Conservation (phyloP, 2,113 vertebrate species). For the Spea bombifrons region DNA sequence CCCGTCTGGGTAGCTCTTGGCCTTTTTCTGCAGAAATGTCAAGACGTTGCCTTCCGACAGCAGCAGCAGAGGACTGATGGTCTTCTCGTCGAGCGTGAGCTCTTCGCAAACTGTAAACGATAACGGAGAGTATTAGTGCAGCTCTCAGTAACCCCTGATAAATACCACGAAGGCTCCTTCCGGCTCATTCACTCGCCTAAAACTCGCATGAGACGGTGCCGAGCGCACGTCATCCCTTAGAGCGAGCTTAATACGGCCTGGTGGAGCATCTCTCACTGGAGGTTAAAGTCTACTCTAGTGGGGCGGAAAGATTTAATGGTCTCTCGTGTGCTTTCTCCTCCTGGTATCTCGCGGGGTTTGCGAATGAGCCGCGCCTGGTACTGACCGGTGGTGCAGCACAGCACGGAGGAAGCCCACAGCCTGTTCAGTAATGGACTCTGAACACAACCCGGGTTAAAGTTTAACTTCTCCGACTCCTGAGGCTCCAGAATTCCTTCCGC, state of each 20-base stretch:
- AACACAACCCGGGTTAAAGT: conserved; percentile 73
- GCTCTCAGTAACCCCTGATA: not conserved
- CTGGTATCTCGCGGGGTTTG: too few relatives aligned
- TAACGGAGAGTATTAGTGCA: conserved; percentile 9
- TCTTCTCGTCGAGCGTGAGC: conserved; percentile 76
- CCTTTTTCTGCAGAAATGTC: conserved; percentile 76
- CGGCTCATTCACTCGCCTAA: too few relatives aligned
- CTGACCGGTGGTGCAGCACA: conserved; percentile 79
- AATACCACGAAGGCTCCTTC: too few relatives aligned
- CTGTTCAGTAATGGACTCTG: conserved; percentile 81
- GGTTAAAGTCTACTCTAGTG: too few relatives aligned
- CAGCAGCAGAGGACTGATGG: conserved; percentile 76
- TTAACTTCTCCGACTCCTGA: conserved; percentile 82
- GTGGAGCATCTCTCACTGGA: too few relatives aligned
- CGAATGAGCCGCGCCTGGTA: not conserved
- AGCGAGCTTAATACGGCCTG: too few relatives aligned
- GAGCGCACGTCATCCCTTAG: too few relatives aligned
- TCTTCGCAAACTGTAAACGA: conserved; percentile 59
- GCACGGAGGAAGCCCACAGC: conserved; percentile 80
- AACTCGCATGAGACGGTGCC: too few relatives aligned
- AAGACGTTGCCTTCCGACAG: conserved; percentile 75
- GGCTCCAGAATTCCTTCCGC: conserved; percentile 87
- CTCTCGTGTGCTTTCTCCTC: too few relatives aligned
- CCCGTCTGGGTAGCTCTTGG: conserved; percentile 61
- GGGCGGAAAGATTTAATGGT: too few relatives aligned